Evolutionary conservation across 2,888 invertebrate genomes (phyloP), one percentile per base, ranked within the genome.

Genomic region (Drosophila merina): DNA sequence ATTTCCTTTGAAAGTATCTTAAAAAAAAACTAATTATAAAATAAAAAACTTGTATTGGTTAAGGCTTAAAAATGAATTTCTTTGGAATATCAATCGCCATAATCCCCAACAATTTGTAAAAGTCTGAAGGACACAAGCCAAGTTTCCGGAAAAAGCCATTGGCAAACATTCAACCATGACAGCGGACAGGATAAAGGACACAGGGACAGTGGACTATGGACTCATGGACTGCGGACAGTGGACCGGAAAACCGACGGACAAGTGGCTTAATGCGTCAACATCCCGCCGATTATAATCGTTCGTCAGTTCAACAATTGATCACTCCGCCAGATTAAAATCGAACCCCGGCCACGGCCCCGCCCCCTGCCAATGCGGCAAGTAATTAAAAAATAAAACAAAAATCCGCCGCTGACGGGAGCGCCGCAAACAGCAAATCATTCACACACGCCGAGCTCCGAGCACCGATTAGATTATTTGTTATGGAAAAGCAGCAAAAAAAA

Each of bases 341-440:
- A 2, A 3, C 28, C 20, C 1, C 7, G n/a, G 8, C 25, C 9
- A 3, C 28, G 28, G 8, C 25, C 9, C 28, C 28, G 28, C 28
- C 28, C 28, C 28, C 20, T 9, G 8, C 25, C 10, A 36, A 20
- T 20, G 20, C 20, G 2, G 20, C 8, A 36, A 54, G 58, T 69
- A 59, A 85, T 71, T 78, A 57, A 50, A 74, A 64, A 69, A 62
- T 56, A 60, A 76, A 57, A 71, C 45, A 50, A 58, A 48, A 58
- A 60, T 66, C 68, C 57, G 71, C 68, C 57, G 71, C 68, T 77
- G 77, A 44, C 31, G 25, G 4, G 44, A 26, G 38, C 38, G 45
- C 36, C 47, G 45, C 44, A 50, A 72, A 45, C 38, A 48, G 56
- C 72, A 51, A 71, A 57, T 72, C 72, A 72, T 63, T 51, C 40